These are phyloP conservation scores for Hydroisotoma schaefferi DNA, from an alignment of 2,888 invertebrate genomes.

Conservation along the genomic window DNA sequence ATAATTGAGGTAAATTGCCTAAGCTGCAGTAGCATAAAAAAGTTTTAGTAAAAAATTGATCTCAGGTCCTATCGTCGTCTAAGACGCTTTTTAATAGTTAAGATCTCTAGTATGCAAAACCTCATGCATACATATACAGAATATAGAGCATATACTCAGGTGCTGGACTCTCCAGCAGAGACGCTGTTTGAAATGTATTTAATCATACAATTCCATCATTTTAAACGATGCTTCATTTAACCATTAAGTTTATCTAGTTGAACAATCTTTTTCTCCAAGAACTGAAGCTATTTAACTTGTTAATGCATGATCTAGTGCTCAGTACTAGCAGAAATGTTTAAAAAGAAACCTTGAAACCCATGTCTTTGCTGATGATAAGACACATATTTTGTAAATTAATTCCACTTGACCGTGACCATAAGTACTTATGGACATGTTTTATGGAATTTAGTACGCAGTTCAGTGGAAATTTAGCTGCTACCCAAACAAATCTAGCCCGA, in stretches of 20 bases:
- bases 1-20: slow-evolving; percentile 26
- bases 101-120: too few species aligned
- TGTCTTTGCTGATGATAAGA: slow-evolving; percentile 7
- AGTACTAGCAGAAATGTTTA: background rate
- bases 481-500: too few species aligned
- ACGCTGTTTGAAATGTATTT: background rate
- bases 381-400: slow-evolving; percentile 12
- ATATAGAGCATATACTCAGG: too few species aligned
- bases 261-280: slow-evolving; percentile 23
- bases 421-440: too few species aligned
- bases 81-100: too few species aligned
- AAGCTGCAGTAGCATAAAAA: background rate
- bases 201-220: background rate
- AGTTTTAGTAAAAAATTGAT: too few species aligned
- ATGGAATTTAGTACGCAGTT: too few species aligned
- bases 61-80: background rate
- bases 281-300: too few species aligned
- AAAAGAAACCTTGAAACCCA: slow-evolving; percentile 3
- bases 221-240: slow-evolving; percentile 24
- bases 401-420: slow-evolving; percentile 8
- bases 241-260: slow-evolving; percentile 32
- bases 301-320: too few species aligned
- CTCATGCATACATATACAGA: too few species aligned
- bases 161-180: background rate
- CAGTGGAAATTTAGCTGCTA: too few species aligned